Evolutionary conservation across 2,113 vertebrate species (phyloP), one percentile per base, ranked within the genome.

Genomic region (Chlorodrepanis virens): DNA sequence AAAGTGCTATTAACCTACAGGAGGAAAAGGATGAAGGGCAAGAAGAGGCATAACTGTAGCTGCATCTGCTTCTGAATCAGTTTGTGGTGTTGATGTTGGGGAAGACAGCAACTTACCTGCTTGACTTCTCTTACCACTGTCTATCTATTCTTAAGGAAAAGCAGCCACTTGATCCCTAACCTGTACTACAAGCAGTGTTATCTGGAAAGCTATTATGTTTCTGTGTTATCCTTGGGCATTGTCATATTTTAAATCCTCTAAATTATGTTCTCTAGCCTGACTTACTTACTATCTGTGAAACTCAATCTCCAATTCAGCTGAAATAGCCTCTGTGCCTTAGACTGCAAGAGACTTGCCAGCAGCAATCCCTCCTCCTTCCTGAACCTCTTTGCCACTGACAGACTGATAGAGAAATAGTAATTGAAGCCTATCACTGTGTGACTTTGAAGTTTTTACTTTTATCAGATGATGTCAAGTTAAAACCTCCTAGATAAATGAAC

Each of bases 381-480:
- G 52, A 83, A 67, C 31, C 52, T 22, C 29, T 53, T 6, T 84
- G 81, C 37, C 14, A 22, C 35, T 92, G 82, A 53, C 45, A 81
- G 47, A 23, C 64, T 19, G 76, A 79, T 45, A 70, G 64, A 47
- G 57, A 71, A 93, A 17, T 13, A 65, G 76, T 89, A 92, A 89
- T 87, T 87, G 69, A 85, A 90, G 69, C 31, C 49, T 71, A 23
- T 78, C 0, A 2, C 53, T 76, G 20, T 65, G 45, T 35, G 71
- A 42, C 88, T 97, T 87, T 78, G 64, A 92, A 92, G 92, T 68
- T 89, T 44, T 75, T 77, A 59, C 67, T 95, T 91, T 89, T 87
- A 90, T 94, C 94, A 84, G 72, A 42, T 92, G 44, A 75, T 84
- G 86, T 89, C n/a, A 89, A 77, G 68, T 80, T 80, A 86, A 67